A percentile compares a stretch with the other conserved stretches of the same genome.
phyloP scores from a whole-genome alignment of 2,113 vertebrate genomes.

The Malurus alboscapulatus region DNA sequence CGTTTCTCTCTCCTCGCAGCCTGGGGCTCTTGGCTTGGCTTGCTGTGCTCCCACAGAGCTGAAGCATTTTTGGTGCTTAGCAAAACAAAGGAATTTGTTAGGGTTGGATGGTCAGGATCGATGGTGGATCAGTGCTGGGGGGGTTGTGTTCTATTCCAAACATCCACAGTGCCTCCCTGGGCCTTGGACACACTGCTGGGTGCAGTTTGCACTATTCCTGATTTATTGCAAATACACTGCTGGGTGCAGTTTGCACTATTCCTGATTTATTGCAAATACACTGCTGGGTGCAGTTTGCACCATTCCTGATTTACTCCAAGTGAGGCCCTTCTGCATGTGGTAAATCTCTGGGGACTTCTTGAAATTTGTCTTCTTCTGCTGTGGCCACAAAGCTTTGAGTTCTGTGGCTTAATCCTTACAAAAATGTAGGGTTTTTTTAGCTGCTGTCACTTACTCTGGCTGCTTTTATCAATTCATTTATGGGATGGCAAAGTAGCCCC shows the following conservation, averaged over 20 bases:
- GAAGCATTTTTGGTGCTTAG: background rate
- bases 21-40: background rate
- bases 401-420: background rate
- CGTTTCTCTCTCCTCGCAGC: background rate
- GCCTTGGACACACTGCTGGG: background rate
- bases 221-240: too few species aligned
- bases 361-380: background rate
- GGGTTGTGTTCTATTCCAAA: background rate
- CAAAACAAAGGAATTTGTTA: background rate
- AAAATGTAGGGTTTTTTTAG: background rate
- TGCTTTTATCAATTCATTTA: background rate
- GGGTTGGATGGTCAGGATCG: background rate
- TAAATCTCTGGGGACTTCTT: background rate
- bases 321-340: background rate
- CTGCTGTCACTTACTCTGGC: background rate
- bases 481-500: background rate
- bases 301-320: background rate
- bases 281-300: background rate
- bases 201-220: background rate
- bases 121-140: background rate
- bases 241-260: background rate
- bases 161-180: background rate
- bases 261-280: too few species aligned
- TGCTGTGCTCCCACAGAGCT: background rate
- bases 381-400: background rate